A percentile compares a stretch with the other conserved stretches of the same genome.
phyloP scores from a whole-genome alignment of 2,888 invertebrate species.

The Apamea anceps region DNA sequence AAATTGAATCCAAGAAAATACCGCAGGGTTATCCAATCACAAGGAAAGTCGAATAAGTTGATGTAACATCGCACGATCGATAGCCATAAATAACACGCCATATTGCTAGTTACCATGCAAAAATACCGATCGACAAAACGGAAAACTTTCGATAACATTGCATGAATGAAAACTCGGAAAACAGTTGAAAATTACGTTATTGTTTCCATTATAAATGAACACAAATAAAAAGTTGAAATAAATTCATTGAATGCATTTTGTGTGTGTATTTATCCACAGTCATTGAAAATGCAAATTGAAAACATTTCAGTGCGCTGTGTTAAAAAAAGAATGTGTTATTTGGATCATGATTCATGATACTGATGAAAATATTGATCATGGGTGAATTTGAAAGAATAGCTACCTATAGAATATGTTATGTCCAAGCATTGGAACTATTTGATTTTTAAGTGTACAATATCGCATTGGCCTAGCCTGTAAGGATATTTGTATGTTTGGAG shows the following conservation, averaged over 20 bases:
- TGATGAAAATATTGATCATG: background rate
- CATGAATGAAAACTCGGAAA: conserved; percentile 32
- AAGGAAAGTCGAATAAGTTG: conserved; percentile 28
- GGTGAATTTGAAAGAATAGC: too few species aligned
- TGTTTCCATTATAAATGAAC: conserved; percentile 32
- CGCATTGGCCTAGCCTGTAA: too few species aligned
- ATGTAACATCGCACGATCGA: conserved; percentile 33
- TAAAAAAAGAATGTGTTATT: conserved; percentile 1
- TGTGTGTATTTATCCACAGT: conserved; percentile 28
- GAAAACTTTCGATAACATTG: conserved; percentile 33
- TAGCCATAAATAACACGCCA: conserved; percentile 50
- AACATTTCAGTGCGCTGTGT: conserved; percentile 7
- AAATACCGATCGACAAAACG: conserved; percentile 14
- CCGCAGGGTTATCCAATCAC: conserved; percentile 32
- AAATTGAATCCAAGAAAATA: conserved; percentile 46
- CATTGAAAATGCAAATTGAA: conserved; percentile 23
- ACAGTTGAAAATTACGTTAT: conserved; percentile 38
- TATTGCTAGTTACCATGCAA: conserved; percentile 46
- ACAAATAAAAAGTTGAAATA: conserved; percentile 41
- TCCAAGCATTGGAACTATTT: too few species aligned
- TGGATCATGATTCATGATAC: background rate
- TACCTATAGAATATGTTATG: too few species aligned
- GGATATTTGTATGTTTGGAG: too few species aligned
- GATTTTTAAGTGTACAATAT: too few species aligned
- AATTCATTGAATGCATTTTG: conserved; percentile 17